Conservation (phyloP, 2,113 vertebrate genomes). For the Centropus unirufus region DNA sequence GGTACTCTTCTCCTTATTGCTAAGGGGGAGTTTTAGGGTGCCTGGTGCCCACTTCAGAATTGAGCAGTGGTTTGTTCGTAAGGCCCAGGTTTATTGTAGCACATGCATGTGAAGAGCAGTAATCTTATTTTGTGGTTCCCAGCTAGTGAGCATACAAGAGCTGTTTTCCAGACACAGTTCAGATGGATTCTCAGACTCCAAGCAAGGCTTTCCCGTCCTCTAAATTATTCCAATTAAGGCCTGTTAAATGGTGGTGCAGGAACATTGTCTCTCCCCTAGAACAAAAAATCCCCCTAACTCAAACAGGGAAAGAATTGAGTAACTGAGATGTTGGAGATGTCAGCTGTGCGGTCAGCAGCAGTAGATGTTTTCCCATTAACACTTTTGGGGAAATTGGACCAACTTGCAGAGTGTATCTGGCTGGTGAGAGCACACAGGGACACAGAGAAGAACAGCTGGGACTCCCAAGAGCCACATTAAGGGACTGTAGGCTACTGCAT, state of each 20-base stretch:
- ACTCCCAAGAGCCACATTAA: background rate
- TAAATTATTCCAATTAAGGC: background rate
- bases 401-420: background rate
- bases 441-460: background rate
- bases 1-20: slow-evolving; percentile 66
- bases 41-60: background rate
- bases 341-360: background rate
- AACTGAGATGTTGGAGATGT: background rate
- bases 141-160: background rate
- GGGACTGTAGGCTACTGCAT: background rate
- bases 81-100: background rate
- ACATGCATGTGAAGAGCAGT: background rate
- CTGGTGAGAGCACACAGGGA: background rate
- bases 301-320: background rate
- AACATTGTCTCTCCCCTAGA: background rate
- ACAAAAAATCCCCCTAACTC: background rate
- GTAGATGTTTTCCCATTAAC: background rate
- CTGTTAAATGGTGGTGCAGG: background rate
- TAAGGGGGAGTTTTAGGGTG: background rate
- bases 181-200: background rate
- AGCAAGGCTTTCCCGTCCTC: background rate
- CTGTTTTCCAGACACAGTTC: background rate
- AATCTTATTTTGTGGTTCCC: background rate
- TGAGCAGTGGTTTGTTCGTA: background rate
- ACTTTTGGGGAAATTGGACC: background rate